Conservation (phyloP, 2,113 vertebrate genomes). For the Pangasianodon hypophthalmus region DNA sequence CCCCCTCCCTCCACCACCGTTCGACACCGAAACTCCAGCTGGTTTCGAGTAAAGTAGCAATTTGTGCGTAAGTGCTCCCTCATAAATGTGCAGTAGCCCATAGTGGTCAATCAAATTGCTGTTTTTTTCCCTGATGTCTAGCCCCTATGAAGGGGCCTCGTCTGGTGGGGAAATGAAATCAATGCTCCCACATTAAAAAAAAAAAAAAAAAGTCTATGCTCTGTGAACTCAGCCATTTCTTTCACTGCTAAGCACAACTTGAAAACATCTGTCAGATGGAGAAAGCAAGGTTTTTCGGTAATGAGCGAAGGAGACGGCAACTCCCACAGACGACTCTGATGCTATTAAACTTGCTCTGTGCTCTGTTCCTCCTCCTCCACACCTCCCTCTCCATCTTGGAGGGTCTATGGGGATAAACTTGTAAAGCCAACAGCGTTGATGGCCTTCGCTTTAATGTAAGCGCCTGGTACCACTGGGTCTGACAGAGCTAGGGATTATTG, state of each 20-base stretch:
- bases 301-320: conserved; percentile 62
- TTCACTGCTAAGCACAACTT: conserved; percentile 58
- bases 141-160: conserved; percentile 55
- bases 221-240: conserved; percentile 59
- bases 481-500: conserved; percentile 52
- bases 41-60: conserved; percentile 57
- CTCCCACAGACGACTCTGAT: conserved; percentile 59
- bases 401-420: conserved; percentile 44
- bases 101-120: conserved; percentile 28
- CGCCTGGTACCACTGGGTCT: conserved; percentile 51
- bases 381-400: conserved; percentile 42
- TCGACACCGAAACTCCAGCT: conserved; percentile 45
- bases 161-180: conserved; percentile 67
- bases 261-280: conserved; percentile 69
- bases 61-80: conserved; percentile 51
- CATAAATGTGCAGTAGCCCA: conserved; percentile 52
- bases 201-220: conserved; percentile 39
- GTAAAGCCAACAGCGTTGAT: conserved; percentile 44
- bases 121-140: conserved; percentile 42
- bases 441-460: conserved; percentile 49
- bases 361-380: conserved; percentile 29
- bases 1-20: conserved; percentile 5
- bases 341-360: conserved; percentile 59
- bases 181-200: conserved; percentile 58
- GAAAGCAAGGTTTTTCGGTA: conserved; percentile 56